Base-by-base conservation (phyloP, 1,140 invertebrate species). In the Drosophila rhopaloa region DNA sequence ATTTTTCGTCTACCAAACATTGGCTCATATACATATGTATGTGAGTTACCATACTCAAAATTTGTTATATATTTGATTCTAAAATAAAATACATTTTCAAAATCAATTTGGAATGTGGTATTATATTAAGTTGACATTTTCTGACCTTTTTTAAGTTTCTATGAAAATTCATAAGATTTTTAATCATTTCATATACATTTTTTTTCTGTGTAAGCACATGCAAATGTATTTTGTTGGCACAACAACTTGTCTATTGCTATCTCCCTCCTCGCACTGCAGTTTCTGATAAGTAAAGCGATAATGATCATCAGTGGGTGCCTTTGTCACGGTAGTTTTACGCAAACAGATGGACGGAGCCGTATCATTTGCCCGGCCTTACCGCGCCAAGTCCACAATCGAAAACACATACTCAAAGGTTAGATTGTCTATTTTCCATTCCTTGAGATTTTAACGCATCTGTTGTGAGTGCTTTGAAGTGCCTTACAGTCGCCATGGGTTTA, bases 301-400 rank as follows among this genome's bases (percentile, higher is more conserved):
- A 70, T 35, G 51, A 70, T 70, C 65, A 62, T 54, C 35, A 53
- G 27, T 19, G 8, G 19, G 19, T 53, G 47, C 27, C 47, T 51
- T 61, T 61, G 66, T 54, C 46, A 50, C 44, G 65, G 38, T 50
- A 70, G 46, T 74, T 74, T 68, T 48, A 59, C 50, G 66, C 66
- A 53, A 38, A 58, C 46, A 19, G 53, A 56, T 44, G 40, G 27
- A 24, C 19, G 44, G 38, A 44, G 53, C 7, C 51, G 53, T 84
- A 84, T 84, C 81, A 82, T 51, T 35, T 68, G 37, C 62, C 66
- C 62, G 59, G 68, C 72, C 71, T 79, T 76, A 82, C 72, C 75
- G 65, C 60, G 0, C 62, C 10, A 24, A 47, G 32, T 24, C 16
- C 14, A 9, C 29, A 47, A 47, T 51, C n/a, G 19, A 53, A 46